Percentiles rank a stretch among this genome's conserved stretches.
phyloP scores from a whole-genome alignment of 2,888 invertebrate genomes.

The Anodontia alba region DNA sequence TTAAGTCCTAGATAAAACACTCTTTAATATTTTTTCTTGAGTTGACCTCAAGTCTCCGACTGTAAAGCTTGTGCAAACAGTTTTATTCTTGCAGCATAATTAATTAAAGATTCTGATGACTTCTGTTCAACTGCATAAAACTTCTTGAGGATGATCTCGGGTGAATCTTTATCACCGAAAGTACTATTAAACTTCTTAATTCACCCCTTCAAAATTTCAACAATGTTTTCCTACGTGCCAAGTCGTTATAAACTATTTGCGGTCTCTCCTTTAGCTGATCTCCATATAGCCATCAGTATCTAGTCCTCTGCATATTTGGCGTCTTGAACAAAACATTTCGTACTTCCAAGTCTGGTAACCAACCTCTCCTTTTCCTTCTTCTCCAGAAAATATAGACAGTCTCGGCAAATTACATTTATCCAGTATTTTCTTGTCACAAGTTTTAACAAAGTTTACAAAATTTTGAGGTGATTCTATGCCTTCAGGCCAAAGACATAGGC shows the following conservation, averaged over 20 bases:
- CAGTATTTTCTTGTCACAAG: background rate
- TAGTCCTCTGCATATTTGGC: background rate
- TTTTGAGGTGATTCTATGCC: background rate
- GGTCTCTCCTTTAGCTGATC: conserved; percentile 11
- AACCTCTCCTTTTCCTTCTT: conserved; percentile 5
- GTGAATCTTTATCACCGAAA: conserved; percentile 8
- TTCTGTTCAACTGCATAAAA: conserved; percentile 11
- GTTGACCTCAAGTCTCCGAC: too few relatives aligned
- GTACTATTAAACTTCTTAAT: background rate
- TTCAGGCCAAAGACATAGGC: background rate
- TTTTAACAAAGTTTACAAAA: background rate
- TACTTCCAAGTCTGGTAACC: background rate
- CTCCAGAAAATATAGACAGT: conserved; percentile 1
- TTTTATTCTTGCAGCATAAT: conserved; percentile 1
- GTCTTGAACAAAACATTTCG: background rate
- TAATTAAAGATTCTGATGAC: conserved; percentile 1
- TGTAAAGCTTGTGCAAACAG: conserved; percentile 11
- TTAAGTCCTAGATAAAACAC: background rate
- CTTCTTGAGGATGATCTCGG: conserved; percentile 1
- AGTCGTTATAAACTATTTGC: conserved; percentile 5
- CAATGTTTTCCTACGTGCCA: too few relatives aligned
- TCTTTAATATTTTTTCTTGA: too few relatives aligned
- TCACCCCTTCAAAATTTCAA: conserved; percentile 11
- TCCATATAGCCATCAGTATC: background rate
- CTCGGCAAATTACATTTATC: background rate